These are phyloP conservation scores for Tineola bisselliella DNA, from an alignment of 2,888 invertebrate genomes.

Conservation along the genomic window DNA sequence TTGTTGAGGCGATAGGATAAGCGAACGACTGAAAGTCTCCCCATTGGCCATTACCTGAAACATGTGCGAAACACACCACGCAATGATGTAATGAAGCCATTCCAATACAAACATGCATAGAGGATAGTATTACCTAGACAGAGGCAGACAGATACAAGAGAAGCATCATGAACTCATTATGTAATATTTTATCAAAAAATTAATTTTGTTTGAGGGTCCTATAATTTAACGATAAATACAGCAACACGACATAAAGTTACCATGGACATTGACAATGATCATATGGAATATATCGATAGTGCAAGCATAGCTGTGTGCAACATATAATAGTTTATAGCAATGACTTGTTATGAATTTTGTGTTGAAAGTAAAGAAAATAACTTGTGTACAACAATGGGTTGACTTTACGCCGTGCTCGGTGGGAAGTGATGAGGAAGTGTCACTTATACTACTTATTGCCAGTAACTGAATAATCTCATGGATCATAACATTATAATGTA, in stretches of 20 bases:
- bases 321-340: not conserved
- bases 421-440: slow-evolving; percentile 24
- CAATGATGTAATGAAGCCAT: slow-evolving; percentile 69
- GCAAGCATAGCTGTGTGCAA: not conserved
- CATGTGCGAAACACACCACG: slow-evolving; percentile 70
- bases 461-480: not conserved
- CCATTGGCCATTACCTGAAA: slow-evolving; percentile 77
- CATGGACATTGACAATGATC: not conserved
- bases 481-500: not conserved
- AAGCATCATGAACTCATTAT: not conserved
- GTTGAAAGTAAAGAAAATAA: not conserved
- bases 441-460: not conserved
- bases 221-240: not conserved
- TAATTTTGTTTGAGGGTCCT: not conserved
- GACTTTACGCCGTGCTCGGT: slow-evolving; percentile 52
- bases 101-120: slow-evolving; percentile 59
- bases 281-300: not conserved
- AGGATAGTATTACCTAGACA: not conserved
- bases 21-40: slow-evolving; percentile 73
- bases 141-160: not conserved
- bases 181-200: not conserved
- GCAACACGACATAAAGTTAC: slow-evolving; percentile 2
- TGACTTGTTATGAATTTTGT: not conserved
- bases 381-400: slow-evolving; percentile 44
- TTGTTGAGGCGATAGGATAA: slow-evolving; percentile 63